phyloP scores from a whole-genome alignment of 2,113 vertebrate species.

The Malurus elegans region DNA sequence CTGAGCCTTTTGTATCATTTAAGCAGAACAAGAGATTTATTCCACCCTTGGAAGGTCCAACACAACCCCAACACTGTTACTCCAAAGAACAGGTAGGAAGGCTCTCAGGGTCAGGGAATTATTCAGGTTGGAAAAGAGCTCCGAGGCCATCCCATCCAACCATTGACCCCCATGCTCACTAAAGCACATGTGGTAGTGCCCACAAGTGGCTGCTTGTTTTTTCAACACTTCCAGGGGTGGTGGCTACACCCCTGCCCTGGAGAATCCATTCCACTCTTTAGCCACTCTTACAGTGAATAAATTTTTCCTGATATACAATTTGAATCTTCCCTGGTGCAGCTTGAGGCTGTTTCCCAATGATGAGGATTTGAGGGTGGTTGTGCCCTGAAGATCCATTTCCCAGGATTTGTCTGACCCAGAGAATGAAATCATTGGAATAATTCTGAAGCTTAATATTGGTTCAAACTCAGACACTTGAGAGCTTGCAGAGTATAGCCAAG shows the following conservation, averaged over 20 bases:
- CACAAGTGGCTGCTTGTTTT: background rate
- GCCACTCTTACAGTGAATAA: background rate
- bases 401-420: background rate
- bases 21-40: background rate
- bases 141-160: background rate
- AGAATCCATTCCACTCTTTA: background rate
- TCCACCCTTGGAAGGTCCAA: background rate
- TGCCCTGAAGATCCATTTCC: background rate
- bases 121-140: background rate
- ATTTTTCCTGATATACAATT: background rate
- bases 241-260: background rate
- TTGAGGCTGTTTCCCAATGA: rapidly evolving
- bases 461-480: background rate
- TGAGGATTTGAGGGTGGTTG: background rate
- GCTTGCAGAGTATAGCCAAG: background rate
- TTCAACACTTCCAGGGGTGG: background rate
- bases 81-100: background rate
- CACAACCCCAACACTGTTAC: no score
- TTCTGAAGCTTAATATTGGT: background rate
- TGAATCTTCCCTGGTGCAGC: background rate
- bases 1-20: background rate
- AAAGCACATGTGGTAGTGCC: background rate
- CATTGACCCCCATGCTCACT: background rate
- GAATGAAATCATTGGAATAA: background rate
- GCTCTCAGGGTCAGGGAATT: background rate